Percentiles rank a stretch among this genome's conserved stretches.
These are phyloP conservation scores for Archips xylosteana DNA, from an alignment of 2,888 invertebrate species.

Conservation along the genomic window DNA sequence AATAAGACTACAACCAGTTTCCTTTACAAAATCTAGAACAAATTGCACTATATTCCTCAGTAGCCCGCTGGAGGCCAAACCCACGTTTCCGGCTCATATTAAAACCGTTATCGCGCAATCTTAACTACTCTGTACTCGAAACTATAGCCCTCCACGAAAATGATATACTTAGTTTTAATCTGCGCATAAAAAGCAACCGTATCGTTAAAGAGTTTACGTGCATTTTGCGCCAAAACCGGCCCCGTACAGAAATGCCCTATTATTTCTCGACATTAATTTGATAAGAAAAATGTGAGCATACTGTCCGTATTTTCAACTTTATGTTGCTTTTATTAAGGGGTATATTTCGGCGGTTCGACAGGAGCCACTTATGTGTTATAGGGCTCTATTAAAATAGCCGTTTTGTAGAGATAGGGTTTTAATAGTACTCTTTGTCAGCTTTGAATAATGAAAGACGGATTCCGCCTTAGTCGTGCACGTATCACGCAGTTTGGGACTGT, in stretches of 20 bases:
- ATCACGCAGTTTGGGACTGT: not conserved
- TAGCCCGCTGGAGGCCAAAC: constrained; percentile 62
- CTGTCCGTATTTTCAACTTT: constrained; percentile 28
- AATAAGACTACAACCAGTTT: constrained; percentile 45
- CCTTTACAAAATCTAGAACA: constrained; percentile 62
- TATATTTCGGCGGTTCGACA: constrained; percentile 32
- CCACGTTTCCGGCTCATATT: constrained; percentile 82
- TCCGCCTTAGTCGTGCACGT: constrained; percentile 4
- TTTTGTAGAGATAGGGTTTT: constrained; percentile 58
- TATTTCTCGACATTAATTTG: constrained; percentile 82
- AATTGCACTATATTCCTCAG: constrained; percentile 73
- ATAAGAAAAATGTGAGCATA: constrained; percentile 70
- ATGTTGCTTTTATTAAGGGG: constrained; percentile 13
- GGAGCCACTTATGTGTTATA: constrained; percentile 43
- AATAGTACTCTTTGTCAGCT: constrained; percentile 49
- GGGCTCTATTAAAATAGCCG: constrained; percentile 54
- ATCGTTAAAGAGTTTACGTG: constrained; percentile 50
- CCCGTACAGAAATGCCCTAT: constrained; percentile 56
- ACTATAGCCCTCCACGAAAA: constrained; percentile 77
- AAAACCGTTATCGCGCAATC: constrained; percentile 81
- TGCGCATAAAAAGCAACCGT: constrained; percentile 59
- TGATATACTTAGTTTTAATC: constrained; percentile 71
- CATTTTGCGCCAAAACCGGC: constrained; percentile 47
- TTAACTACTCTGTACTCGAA: constrained; percentile 82
- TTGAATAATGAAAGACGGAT: constrained; percentile 44